phyloP scores from a whole-genome alignment of 2,113 vertebrate species.

The Peromyscus californicus region DNA sequence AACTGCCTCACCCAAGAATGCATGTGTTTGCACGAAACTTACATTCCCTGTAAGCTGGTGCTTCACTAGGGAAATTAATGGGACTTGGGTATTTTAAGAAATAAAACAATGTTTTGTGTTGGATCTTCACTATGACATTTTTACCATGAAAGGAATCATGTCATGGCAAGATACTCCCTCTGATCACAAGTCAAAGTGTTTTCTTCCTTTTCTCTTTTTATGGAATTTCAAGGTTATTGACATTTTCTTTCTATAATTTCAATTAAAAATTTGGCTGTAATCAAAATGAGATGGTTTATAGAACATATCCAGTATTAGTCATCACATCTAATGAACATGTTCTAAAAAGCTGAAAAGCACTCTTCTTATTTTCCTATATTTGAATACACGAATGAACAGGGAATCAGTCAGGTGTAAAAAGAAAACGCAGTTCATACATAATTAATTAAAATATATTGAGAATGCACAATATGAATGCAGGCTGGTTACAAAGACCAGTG shows the following conservation, averaged over 20 bases:
- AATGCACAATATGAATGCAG: conserved; percentile 26
- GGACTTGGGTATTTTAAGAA: conserved; percentile 71
- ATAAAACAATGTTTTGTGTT: conserved; percentile 58
- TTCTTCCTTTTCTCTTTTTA: conserved; percentile 59
- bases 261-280: conserved; percentile 76
- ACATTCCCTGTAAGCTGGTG: conserved; percentile 73
- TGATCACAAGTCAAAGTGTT: conserved; percentile 74
- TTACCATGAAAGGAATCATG: conserved; percentile 81
- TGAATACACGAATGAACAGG: conserved; percentile 69
- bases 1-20: conserved; percentile 79
- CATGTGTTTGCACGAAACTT: conserved; percentile 69
- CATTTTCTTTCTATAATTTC: conserved; percentile 79
- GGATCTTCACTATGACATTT: conserved; percentile 71
- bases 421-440: conserved; percentile 35
- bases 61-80: conserved; percentile 72
- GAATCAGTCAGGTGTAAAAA: conserved; percentile 61
- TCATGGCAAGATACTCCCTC: conserved; percentile 72
- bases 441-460: conserved; percentile 52
- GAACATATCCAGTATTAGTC: conserved; percentile 73
- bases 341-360: conserved; percentile 68
- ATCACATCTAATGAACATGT: conserved; percentile 73
- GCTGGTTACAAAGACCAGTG: conserved; percentile 14
- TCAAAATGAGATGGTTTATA: conserved; percentile 76
- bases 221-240: conserved; percentile 73
- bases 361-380: conserved; percentile 75